Percentiles rank a stretch among this genome's conserved stretches.
Evolutionary conservation across 2,888 invertebrate genomes (phyloP).

Genomic region (Thymelicus lineola): DNA sequence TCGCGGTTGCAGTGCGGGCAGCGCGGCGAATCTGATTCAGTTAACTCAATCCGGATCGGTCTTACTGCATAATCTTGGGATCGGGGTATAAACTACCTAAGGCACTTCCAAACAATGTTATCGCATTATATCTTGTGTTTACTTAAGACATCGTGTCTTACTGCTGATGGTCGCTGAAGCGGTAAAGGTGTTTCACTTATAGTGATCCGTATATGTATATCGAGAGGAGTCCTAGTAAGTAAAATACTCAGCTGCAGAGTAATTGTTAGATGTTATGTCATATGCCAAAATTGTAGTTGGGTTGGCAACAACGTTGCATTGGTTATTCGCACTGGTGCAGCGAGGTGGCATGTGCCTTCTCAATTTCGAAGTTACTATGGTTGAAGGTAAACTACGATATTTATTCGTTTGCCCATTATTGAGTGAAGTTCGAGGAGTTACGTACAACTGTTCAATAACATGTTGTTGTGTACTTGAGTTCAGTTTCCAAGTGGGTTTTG

Average conservation of each 20-base stretch:
- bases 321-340: too few species aligned
- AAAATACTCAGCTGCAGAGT: too few species aligned
- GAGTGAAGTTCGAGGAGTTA: conserved; percentile 24
- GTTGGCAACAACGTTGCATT: too few species aligned
- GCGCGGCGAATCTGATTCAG: conserved; percentile 17
- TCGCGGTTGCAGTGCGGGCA: conserved; percentile 10
- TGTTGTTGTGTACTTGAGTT: conserved; percentile 28
- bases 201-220: too few species aligned
- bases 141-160: too few species aligned
- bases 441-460: conserved; percentile 29
- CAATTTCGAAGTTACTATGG: too few species aligned
- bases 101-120: conserved; percentile 2
- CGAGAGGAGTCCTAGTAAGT: too few species aligned
- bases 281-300: too few species aligned
- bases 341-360: too few species aligned
- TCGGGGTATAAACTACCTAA: not conserved
- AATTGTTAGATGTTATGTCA: too few species aligned
- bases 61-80: conserved; percentile 21
- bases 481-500: conserved; percentile 26
- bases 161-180: too few species aligned
- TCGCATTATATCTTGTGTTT: not conserved
- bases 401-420: conserved; percentile 2
- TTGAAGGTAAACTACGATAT: not conserved
- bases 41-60: conserved; percentile 16
- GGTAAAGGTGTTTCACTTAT: too few species aligned